These are phyloP conservation scores for Prinia subflava DNA, from an alignment of 2,113 vertebrate genomes.

Conservation along the genomic window DNA sequence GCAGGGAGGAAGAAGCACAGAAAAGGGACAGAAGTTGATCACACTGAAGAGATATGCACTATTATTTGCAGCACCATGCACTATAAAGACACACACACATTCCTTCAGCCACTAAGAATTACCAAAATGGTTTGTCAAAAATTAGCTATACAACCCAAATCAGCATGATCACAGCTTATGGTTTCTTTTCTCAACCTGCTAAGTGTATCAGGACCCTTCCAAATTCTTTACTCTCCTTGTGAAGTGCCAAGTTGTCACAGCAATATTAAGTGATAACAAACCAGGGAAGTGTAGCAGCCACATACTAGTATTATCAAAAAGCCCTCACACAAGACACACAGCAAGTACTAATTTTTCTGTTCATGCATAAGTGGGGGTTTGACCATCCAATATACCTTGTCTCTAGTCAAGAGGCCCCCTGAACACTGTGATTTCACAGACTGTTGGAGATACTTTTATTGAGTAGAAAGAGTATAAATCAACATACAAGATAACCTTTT, in stretches of 20 bases:
- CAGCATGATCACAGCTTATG: background rate
- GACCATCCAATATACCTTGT: background rate
- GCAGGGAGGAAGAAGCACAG: background rate
- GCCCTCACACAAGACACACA: accelerated
- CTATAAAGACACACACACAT: background rate
- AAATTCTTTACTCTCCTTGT: background rate
- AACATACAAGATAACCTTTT: background rate
- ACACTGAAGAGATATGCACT: accelerated
- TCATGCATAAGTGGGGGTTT: background rate
- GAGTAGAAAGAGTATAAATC: background rate
- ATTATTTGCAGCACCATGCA: background rate
- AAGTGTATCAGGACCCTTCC: background rate
- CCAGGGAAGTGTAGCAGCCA: background rate
- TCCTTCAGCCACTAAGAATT: background rate
- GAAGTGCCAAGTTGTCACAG: background rate
- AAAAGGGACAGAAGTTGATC: background rate
- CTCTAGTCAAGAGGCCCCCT: background rate
- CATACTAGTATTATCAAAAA: background rate
- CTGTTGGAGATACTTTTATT: background rate
- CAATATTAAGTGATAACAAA: background rate
- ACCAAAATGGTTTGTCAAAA: background rate
- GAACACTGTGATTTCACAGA: background rate
- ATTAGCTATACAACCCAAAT: background rate
- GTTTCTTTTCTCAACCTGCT: background rate
- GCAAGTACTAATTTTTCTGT: background rate